These are phyloP conservation scores for Apamea anceps DNA, from an alignment of 2,888 invertebrate genomes.

Conservation along the genomic window DNA sequence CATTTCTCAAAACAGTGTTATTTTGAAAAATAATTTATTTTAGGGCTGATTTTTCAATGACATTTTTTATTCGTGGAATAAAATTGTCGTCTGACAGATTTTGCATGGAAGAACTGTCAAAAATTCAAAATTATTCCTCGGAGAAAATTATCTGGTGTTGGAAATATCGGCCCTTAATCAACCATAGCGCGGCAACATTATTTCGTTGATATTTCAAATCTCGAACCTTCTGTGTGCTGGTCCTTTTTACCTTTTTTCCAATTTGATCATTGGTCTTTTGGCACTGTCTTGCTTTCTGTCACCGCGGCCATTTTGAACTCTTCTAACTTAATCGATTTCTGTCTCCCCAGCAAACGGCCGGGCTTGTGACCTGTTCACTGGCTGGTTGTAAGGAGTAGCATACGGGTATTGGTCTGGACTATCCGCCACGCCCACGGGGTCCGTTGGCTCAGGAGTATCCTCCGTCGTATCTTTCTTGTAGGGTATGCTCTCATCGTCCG, in stretches of 20 bases:
- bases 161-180: not conserved
- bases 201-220: not conserved
- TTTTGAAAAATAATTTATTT: conserved; percentile 17
- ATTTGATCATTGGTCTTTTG: not conserved
- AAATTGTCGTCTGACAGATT: not conserved
- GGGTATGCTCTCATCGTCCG: conserved; percentile 87
- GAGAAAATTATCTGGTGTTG: not conserved
- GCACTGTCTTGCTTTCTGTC: not conserved
- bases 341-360: conserved; percentile 85
- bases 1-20: conserved; percentile 9
- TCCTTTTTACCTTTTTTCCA: not conserved
- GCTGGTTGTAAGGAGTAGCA: conserved; percentile 67
- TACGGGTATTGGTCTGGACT: conserved; percentile 74
- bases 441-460: conserved; percentile 84
- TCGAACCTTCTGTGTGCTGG: not conserved
- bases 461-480: conserved; percentile 86
- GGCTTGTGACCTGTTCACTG: conserved; percentile 38
- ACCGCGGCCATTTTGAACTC: conserved; percentile 31
- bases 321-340: conserved; percentile 81
- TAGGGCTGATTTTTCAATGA: not conserved
- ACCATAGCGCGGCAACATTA: conserved; percentile 23
- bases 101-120: too few relatives aligned
- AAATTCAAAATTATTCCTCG: not conserved
- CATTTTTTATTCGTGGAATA: not conserved
- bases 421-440: conserved; percentile 79